These are phyloP conservation scores for Bujurquina vittata DNA, from an alignment of 2,113 vertebrate species.

Conservation along the genomic window DNA sequence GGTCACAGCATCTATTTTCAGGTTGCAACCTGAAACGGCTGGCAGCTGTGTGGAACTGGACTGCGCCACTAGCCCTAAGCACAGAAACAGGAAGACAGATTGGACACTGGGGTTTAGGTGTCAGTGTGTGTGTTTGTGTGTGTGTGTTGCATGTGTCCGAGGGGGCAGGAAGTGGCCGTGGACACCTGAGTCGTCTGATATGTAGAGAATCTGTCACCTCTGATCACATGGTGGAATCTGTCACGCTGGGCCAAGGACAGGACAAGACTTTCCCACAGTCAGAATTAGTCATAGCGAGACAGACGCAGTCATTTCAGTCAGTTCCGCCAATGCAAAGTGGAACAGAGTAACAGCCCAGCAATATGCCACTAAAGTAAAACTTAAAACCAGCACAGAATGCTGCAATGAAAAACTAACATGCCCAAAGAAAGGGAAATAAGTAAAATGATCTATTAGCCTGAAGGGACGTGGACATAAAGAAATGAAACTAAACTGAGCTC, in stretches of 20 bases:
- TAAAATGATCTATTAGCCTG: background rate
- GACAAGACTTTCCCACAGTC: constrained; percentile 71
- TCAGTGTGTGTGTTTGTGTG: constrained; percentile 43
- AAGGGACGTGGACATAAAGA: background rate
- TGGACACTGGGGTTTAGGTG: constrained; percentile 57
- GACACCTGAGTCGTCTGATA: constrained; percentile 69
- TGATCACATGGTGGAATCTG: constrained; percentile 66
- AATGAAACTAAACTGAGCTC: background rate
- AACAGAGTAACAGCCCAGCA: background rate
- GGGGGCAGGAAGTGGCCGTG: constrained; percentile 69
- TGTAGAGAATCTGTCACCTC: constrained; percentile 68
- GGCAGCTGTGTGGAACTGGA: constrained; percentile 65
- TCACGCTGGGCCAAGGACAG: constrained; percentile 61
- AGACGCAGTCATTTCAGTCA: constrained; percentile 25
- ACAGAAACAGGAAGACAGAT: constrained; percentile 58
- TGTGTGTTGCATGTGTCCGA: constrained; percentile 6
- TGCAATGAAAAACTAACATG: background rate
- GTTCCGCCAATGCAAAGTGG: background rate
- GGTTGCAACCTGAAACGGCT: constrained; percentile 68
- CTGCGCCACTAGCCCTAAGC: constrained; percentile 33
- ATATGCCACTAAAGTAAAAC: background rate
- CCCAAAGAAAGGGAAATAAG: background rate
- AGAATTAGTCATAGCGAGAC: constrained; percentile 53
- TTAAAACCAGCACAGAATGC: background rate
- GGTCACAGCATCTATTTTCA: constrained; percentile 72